Conservation (phyloP, 2,888 invertebrate species). For the Tuberolachnus salignus region DNA sequence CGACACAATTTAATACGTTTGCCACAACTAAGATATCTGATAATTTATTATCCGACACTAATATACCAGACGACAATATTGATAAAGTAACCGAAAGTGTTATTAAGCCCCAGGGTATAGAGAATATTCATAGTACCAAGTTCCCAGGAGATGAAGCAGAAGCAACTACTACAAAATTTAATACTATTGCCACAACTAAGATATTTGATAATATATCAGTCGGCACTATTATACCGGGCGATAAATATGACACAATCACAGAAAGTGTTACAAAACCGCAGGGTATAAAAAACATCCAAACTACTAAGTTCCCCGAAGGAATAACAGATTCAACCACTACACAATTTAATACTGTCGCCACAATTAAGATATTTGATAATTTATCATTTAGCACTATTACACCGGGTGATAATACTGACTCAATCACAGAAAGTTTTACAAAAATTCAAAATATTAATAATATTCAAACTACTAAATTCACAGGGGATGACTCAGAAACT, state of each 20-base stretch:
- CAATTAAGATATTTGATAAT: too few species aligned
- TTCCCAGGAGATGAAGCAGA: neutral
- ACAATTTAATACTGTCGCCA: too few species aligned
- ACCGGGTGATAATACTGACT: neutral
- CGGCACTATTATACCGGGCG: too few species aligned
- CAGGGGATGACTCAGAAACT: neutral
- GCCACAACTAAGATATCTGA: neutral
- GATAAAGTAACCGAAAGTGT: neutral
- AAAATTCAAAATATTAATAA: neutral
- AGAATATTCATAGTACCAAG: neutral
- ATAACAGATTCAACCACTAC: too few species aligned
- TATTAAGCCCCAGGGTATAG: neutral
- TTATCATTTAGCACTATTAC: neutral
- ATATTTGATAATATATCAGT: too few species aligned
- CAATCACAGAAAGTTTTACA: neutral
- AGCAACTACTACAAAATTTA: neutral
- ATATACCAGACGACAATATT: neutral
- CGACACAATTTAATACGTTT: too few species aligned
- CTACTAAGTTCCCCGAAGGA: too few species aligned
- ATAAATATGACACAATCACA: too few species aligned
- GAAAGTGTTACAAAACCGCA: too few species aligned
- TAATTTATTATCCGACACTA: neutral
- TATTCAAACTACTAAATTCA: neutral
- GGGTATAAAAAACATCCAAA: too few species aligned
- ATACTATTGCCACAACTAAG: neutral